Base-by-base conservation (phyloP, 2,888 invertebrate species). In the Coleophora flavipennella region DNA sequence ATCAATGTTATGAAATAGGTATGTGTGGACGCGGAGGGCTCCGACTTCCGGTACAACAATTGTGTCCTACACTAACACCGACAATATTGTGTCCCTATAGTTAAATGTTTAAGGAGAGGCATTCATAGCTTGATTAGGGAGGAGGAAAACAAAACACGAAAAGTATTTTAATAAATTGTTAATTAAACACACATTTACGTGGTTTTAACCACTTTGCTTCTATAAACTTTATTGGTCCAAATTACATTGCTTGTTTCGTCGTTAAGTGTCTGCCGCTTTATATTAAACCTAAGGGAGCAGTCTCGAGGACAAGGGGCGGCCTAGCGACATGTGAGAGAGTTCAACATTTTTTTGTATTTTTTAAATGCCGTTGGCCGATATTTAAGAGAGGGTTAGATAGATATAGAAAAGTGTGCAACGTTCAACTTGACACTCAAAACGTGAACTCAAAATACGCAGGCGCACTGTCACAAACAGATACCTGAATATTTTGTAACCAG, bases 371-470 rank as follows among this genome's bases (percentile, higher is more conserved):
- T 62, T 61, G 67, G 63, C 73, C 67, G 47, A 59, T 56, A 51
- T 62, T 58, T 51, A 65, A 67, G 65, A 61, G 65, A 60, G 55
- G 56, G 44, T 52, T 4, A 20, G 20, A 20, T 20, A 51, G 68
- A 59, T 64, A 68, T 74, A 69, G 62, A 74, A 83, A 79, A 67
- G 76, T 85, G 85, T 84, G 85, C 85, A 83, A 73, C 59, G 69
- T 71, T 69, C 69, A 79, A 81, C 77, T 75, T 57, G 57, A 59
- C 49, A 62, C 72, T 70, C 73, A 75, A 71, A 84, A 73, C 77
- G 74, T 76, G 76, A 71, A 74, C 72, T 65, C 75, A 76, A 78
- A 83, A 75, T 78, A 83, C 63, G 74, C 79, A 77, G 66, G 20
- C 20, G 20, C 20, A 20, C 6, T 4, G 20, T 20, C 20, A 20